Base-by-base conservation (phyloP, 2,888 invertebrate genomes). In the Volucella zonaria region DNA sequence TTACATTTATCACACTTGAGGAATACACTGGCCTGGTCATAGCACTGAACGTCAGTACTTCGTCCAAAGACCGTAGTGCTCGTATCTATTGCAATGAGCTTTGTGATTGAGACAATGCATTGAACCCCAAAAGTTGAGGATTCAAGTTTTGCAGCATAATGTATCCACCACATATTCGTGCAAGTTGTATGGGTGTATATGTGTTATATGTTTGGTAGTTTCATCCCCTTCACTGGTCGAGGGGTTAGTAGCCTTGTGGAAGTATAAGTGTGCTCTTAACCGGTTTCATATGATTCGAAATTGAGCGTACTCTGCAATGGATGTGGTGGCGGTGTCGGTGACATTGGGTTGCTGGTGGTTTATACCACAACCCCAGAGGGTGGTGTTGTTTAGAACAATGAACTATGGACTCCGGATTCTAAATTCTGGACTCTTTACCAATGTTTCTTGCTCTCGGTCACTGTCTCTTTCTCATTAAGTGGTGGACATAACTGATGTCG, bases 31-130 rank as follows among this genome's bases (percentile, higher is more conserved):
- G 40, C n/a, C 40, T 12, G 11, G 40, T 40, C 15, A 15, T 11
- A 43, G 62, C 23, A 9, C 56, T 64, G 31, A 31, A 31, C 31
- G 4, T 1, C 9, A 8, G 18, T 43, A 9, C 8, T 38, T 14
- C 8, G 40, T 51, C n/a, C 14, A 52, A 31, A 31, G 31, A 6
- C 4, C 31, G 31, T 23, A 23, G 23, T 23, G 45, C 58, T 74
- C 68, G 62, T 79, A 56, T 79, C 45, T 54, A 66, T 77, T 71
- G 62, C 77, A 77, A 52, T 77, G 82, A 82, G 73, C 82, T 82
- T 82, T 73, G 77, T 59, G 71, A 45, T 18, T 42, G 40, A 59
- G 38, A 23, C 62, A 67, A 76, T 66, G 61, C 82, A 77, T 73
- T 82, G 77, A 77, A 82, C 82, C 61, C 71, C 31, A 6, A 73